These are phyloP conservation scores for Oriolus oriolus DNA, from an alignment of 2,113 vertebrate genomes.

Conservation along the genomic window DNA sequence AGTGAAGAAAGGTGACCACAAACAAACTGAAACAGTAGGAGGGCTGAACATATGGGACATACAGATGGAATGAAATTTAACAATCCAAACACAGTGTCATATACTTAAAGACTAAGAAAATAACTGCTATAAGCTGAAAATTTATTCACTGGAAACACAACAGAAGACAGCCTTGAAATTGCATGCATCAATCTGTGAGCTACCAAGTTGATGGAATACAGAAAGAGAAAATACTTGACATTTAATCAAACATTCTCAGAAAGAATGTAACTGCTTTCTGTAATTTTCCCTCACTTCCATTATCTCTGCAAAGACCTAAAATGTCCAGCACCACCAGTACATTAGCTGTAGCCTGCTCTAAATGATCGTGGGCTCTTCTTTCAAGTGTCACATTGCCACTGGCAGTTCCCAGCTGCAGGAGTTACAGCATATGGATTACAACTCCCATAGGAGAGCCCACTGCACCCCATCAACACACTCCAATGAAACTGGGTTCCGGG, in stretches of 20 bases:
- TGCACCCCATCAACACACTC: not conserved
- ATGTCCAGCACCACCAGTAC: not conserved
- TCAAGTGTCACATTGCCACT: not conserved
- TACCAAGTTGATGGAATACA: not conserved
- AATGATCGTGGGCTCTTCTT: not conserved
- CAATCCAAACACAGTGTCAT: not conserved
- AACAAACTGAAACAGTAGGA: not conserved
- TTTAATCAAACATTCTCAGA: not conserved
- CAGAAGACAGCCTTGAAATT: not conserved
- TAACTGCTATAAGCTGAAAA: not conserved
- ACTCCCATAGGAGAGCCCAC: not conserved
- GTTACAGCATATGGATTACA: not conserved
- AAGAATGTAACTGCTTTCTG: not conserved
- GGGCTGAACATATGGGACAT: not conserved
- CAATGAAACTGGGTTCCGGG: not conserved
- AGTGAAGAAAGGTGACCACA: not conserved
- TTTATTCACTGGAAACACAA: not conserved
- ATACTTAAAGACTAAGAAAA: not conserved
- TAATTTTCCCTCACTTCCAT: not conserved
- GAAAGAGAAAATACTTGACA: not conserved
- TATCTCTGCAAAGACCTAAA: not conserved
- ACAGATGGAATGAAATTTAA: constrained; percentile 13
- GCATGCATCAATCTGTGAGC: not conserved
- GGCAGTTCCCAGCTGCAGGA: not conserved
- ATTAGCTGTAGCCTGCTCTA: not conserved